Percentiles rank a stretch among this genome's conserved stretches.
Evolutionary conservation across 2,797 vertebrate genomes (phyloP).

Genomic region (Siniperca obscura): DNA sequence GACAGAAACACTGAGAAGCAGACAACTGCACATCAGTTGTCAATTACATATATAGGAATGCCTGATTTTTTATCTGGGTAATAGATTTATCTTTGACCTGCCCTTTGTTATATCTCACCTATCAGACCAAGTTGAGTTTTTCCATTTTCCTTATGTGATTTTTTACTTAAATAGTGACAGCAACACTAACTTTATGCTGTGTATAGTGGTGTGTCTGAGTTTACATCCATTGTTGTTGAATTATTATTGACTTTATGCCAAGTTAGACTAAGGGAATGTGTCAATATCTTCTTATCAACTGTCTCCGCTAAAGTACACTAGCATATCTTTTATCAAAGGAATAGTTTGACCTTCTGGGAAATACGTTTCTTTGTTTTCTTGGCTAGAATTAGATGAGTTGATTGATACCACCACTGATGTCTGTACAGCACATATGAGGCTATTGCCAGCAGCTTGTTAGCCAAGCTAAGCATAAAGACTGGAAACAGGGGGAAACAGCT

Average conservation of each 20-base stretch:
- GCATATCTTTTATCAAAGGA: background rate
- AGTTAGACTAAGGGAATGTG: background rate
- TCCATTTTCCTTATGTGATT: background rate
- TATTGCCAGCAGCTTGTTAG: background rate
- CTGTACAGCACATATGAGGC: background rate
- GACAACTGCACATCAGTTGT: constrained; percentile 28
- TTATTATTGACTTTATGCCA: background rate
- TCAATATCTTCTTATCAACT: background rate
- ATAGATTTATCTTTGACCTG: constrained; percentile 15
- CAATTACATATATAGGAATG: constrained; percentile 12
- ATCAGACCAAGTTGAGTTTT: background rate
- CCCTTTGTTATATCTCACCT: background rate
- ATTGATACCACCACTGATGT: background rate
- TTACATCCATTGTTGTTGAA: background rate
- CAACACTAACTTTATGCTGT: background rate
- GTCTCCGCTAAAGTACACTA: background rate
- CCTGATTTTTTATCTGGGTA: background rate
- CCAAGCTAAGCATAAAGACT: background rate
- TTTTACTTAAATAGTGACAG: background rate
- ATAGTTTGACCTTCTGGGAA: background rate
- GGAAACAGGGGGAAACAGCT: background rate
- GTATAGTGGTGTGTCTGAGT: background rate
- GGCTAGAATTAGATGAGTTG: background rate
- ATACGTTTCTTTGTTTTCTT: background rate
- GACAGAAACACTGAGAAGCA: constrained; percentile 24